Evolutionary conservation across 2,113 vertebrate species (phyloP).

Genomic region (Phyllostomus discolor): DNA sequence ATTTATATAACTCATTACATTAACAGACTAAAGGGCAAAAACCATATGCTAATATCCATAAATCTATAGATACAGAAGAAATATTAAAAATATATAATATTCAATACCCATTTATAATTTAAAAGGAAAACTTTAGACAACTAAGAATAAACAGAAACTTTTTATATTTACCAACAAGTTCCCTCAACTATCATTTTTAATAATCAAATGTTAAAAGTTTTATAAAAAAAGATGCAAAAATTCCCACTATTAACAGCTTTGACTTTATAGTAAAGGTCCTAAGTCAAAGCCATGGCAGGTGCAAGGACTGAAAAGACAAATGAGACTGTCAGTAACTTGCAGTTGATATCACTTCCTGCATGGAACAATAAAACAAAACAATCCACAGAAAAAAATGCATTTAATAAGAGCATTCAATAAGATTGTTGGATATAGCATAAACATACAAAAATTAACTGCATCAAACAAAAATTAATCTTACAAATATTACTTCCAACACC

Average conservation of each 20-base stretch:
- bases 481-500: neutral
- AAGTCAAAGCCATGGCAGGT: neutral
- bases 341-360: neutral
- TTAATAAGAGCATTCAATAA: neutral
- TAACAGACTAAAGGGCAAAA: neutral
- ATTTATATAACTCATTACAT: neutral
- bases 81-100: slow-evolving; percentile 2
- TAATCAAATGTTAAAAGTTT: neutral
- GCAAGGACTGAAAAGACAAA: neutral
- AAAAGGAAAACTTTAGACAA: neutral
- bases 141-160: neutral
- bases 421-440: neutral
- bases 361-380: neutral
- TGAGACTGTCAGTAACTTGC: neutral
- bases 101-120: neutral
- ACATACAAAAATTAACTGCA: neutral
- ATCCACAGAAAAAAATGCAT: neutral
- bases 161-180: neutral
- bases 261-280: neutral
- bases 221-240: neutral
- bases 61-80: neutral
- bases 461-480: neutral
- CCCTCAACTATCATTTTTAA: neutral
- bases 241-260: neutral
- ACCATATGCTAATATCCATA: neutral